phyloP scores from a whole-genome alignment of 2,797 vertebrate genomes.

The Neoniphon sammara region DNA sequence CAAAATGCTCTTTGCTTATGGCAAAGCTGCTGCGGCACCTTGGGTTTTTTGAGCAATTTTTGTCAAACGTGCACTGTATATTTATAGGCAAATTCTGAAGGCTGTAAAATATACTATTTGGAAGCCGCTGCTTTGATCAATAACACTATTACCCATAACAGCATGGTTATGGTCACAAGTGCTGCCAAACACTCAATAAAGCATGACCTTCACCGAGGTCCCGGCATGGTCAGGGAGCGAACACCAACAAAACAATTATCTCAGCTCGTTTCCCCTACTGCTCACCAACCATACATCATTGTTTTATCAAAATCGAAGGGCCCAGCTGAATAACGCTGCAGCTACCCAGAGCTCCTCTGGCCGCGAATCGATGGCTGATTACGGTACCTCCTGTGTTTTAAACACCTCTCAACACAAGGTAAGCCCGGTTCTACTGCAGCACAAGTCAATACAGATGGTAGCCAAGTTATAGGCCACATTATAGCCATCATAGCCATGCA shows the following conservation, averaged over 20 bases:
- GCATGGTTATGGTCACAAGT: slow-evolving; percentile 51
- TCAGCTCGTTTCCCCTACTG: slow-evolving; percentile 45
- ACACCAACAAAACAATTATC: slow-evolving; percentile 67
- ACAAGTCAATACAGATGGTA: slow-evolving; percentile 42
- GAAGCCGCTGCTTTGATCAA: slow-evolving; percentile 56
- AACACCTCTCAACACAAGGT: slow-evolving; percentile 45
- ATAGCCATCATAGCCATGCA: slow-evolving; percentile 19
- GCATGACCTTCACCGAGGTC: slow-evolving; percentile 64
- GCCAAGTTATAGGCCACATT: slow-evolving; percentile 25
- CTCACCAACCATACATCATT: slow-evolving; percentile 54
- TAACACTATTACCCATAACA: slow-evolving; percentile 45
- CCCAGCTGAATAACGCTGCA: slow-evolving; percentile 26
- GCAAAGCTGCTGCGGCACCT: slow-evolving; percentile 10
- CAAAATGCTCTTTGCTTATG: slow-evolving; percentile 4
- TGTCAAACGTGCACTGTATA: slow-evolving; percentile 19
- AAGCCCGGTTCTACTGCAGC: slow-evolving; percentile 30
- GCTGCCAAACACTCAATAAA: slow-evolving; percentile 62
- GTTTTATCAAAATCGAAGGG: slow-evolving; percentile 73
- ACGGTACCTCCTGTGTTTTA: slow-evolving; percentile 53
- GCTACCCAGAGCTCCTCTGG: slow-evolving; percentile 24
- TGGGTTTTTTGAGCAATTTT: slow-evolving; percentile 23
- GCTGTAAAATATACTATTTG: slow-evolving; percentile 30
- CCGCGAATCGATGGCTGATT: slow-evolving; percentile 71
- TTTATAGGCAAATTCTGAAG: slow-evolving; percentile 26
- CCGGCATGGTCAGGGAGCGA: slow-evolving; percentile 24